These are phyloP conservation scores for Hyles vespertilio DNA, from an alignment of 1,140 invertebrate species.

Conservation along the genomic window DNA sequence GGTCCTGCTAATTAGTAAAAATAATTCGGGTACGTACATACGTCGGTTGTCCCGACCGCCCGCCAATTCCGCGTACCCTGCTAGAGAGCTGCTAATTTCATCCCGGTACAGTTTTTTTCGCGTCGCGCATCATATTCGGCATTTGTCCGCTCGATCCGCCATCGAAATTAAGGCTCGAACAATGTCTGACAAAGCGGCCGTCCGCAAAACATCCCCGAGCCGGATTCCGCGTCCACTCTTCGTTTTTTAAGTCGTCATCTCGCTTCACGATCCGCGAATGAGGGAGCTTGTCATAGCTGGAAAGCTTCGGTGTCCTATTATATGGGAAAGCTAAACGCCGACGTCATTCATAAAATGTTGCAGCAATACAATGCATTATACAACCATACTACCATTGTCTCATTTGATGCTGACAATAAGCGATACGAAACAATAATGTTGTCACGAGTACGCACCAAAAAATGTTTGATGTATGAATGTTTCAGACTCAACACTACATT, in stretches of 20 bases:
- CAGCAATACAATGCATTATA: background rate
- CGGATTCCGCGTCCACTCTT: slow-evolving; percentile 61
- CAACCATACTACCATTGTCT: slow-evolving; percentile 4
- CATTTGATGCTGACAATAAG: slow-evolving; percentile 6
- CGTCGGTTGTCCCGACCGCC: slow-evolving; percentile 63
- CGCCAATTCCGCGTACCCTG: slow-evolving; percentile 68
- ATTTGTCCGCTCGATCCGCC: slow-evolving; percentile 68
- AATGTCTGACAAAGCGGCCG: slow-evolving; percentile 74
- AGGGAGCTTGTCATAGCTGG: slow-evolving; percentile 73
- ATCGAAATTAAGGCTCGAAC: slow-evolving; percentile 71
- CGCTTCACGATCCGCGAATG: slow-evolving; percentile 64
- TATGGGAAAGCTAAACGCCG: slow-evolving; percentile 65
- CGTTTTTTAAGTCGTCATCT: slow-evolving; percentile 65
- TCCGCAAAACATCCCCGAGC: slow-evolving; percentile 66
- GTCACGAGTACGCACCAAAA: too few relatives aligned
- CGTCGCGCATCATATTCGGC: slow-evolving; percentile 73
- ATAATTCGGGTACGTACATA: slow-evolving; percentile 69
- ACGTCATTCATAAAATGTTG: slow-evolving; percentile 23
- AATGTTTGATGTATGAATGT: slow-evolving; percentile 14
- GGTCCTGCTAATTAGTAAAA: slow-evolving; percentile 68
- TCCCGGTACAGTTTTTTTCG: slow-evolving; percentile 69
- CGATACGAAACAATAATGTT: too few relatives aligned
- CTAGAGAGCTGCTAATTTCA: slow-evolving; percentile 73
- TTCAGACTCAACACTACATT: slow-evolving; percentile 95
- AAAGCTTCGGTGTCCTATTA: slow-evolving; percentile 68